These are phyloP conservation scores for Caenorhabditis sp. DNA, from an alignment of 2,888 invertebrate species.

Conservation along the genomic window DNA sequence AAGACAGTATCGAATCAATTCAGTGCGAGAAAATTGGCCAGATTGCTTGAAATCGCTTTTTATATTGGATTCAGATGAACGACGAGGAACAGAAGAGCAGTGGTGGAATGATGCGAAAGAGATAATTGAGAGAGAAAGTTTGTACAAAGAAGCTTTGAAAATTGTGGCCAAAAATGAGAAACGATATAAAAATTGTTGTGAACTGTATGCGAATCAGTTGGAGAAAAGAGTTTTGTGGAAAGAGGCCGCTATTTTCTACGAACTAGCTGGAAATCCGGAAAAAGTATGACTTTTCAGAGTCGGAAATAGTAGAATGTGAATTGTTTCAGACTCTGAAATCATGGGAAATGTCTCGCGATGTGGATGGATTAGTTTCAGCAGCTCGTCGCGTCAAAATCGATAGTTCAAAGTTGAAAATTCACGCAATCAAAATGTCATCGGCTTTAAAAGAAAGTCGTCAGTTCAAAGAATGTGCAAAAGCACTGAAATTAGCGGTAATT, in stretches of 20 bases:
- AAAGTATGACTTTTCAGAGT: conserved; percentile 1
- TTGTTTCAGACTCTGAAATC: conserved; percentile 16
- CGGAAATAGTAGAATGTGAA: too few relatives aligned
- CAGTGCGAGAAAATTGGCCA: conserved; percentile 53
- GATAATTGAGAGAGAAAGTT: conserved; percentile 23
- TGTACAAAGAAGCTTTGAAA: conserved; percentile 21
- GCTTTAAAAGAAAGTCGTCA: conserved; percentile 16
- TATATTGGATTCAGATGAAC: conserved; percentile 19
- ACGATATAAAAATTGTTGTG: conserved; percentile 46
- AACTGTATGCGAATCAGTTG: conserved; percentile 44
- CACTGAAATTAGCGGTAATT: conserved; percentile 9
- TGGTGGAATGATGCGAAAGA: conserved; percentile 30
- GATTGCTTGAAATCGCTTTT: conserved; percentile 43
- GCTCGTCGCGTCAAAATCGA: conserved; percentile 20
- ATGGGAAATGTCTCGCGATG: conserved; percentile 36
- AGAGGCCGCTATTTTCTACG: conserved; percentile 55
- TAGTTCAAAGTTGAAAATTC: conserved; percentile 14
- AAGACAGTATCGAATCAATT: conserved; percentile 53
- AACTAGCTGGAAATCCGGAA: conserved; percentile 38
- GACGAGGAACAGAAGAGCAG: conserved; percentile 5
- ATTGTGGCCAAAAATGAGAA: conserved; percentile 17
- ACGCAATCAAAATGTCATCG: conserved; percentile 26
- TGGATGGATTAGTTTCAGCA: conserved; percentile 18
- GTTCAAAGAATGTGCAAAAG: conserved; percentile 23
- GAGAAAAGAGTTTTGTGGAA: conserved; percentile 39